Evolutionary conservation across 35 echinoderm and acorn worm genomes (phyloP).

Genomic region (Lytechinus variegatus): DNA sequence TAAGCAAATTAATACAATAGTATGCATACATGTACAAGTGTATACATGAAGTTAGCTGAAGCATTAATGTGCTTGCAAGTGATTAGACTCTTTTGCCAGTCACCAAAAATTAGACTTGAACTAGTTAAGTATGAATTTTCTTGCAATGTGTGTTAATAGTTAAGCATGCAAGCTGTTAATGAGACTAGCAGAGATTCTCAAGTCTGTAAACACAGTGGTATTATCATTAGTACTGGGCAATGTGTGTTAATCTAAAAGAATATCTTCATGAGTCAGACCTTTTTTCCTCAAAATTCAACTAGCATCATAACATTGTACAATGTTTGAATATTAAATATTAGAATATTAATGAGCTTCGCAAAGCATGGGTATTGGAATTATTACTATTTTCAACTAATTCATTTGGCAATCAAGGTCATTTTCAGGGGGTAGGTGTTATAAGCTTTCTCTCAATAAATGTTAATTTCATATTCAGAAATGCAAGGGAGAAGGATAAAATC

Average conservation of each 20-base stretch:
- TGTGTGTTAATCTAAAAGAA: background rate
- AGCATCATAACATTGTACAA: background rate
- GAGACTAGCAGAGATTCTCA: background rate
- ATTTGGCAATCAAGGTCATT: background rate
- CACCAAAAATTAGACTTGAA: background rate
- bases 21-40: background rate
- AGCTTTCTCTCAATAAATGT: background rate
- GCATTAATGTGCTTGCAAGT: background rate
- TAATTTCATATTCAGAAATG: background rate
- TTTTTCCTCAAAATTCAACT: background rate
- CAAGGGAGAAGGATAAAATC: background rate
- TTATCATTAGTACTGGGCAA: constrained; percentile 11
- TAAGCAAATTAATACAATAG: no score
- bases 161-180: constrained; percentile 17
- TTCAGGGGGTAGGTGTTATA: background rate
- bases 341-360: background rate
- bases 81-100: background rate
- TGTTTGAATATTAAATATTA: background rate
- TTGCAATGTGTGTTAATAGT: constrained; percentile 17
- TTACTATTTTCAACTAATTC: background rate
- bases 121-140: background rate
- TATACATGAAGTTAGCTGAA: background rate
- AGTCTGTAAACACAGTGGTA: background rate
- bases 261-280: background rate
- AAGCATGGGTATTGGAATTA: background rate